Evolutionary conservation across 1,140 invertebrate species (phyloP).

Genomic region (Drosophila funebris): DNA sequence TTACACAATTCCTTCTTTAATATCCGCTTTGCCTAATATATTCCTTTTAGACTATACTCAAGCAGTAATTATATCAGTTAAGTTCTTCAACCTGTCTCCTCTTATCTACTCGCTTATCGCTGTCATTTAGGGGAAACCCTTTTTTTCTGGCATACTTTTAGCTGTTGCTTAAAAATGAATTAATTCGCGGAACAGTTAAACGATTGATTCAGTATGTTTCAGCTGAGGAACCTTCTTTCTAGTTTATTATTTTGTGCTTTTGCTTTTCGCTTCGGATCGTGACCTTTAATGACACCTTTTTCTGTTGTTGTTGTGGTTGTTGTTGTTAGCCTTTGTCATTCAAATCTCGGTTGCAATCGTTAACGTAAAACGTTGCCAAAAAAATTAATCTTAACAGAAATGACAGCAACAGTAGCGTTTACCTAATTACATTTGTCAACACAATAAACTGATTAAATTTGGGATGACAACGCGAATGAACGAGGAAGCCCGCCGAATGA

Average conservation of each 20-base stretch:
- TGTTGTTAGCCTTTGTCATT: background rate
- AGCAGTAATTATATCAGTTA: background rate
- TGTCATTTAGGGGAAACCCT: background rate
- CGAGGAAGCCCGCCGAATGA: conserved; percentile 3
- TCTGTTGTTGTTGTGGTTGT: background rate
- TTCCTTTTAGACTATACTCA: background rate
- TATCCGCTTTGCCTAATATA: no score
- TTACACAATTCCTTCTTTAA: no score
- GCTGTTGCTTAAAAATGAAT: background rate
- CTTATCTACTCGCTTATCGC: background rate
- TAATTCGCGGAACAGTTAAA: background rate
- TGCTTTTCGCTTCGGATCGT: background rate
- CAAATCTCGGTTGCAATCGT: conserved; percentile 9
- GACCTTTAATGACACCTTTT: conserved; percentile 5
- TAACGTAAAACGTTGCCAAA: conserved; percentile 14
- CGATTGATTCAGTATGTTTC: conserved; percentile 2
- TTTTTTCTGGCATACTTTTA: conserved; percentile 14
- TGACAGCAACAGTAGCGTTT: conserved; percentile 24
- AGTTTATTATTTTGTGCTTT: background rate
- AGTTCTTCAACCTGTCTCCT: background rate
- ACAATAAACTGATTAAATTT: conserved; percentile 41
- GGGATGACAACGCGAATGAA: background rate
- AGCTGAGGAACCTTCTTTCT: background rate
- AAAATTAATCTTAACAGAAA: conserved; percentile 24
- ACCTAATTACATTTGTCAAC: conserved; percentile 41